These are phyloP conservation scores for Cephalopachus bancanus DNA, from an alignment of 2,797 vertebrate species.

Conservation along the genomic window DNA sequence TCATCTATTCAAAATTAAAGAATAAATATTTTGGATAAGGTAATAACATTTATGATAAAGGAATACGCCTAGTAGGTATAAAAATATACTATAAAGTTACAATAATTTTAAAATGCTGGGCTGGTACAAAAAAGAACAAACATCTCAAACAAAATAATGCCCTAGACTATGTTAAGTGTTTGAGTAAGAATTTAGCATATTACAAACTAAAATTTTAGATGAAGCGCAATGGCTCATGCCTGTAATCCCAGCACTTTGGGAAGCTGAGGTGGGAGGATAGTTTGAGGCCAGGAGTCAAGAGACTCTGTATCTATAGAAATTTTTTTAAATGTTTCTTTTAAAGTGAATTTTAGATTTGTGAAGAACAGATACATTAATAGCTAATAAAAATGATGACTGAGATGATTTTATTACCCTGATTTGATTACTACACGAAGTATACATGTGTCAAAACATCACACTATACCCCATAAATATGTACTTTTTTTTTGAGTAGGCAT, in stretches of 20 bases:
- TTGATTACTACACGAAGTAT: not conserved
- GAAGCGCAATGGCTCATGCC: too few relatives aligned
- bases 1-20: constrained; percentile 1
- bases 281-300: too few relatives aligned
- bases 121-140: not conserved
- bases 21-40: not conserved
- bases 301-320: too few relatives aligned
- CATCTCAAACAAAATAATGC: not conserved
- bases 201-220: not conserved
- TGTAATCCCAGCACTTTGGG: too few relatives aligned
- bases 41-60: not conserved
- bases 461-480: not conserved
- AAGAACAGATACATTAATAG: not conserved
- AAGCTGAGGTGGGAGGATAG: too few relatives aligned
- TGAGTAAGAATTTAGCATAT: not conserved
- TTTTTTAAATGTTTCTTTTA: too few relatives aligned
- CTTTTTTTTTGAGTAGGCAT: too few relatives aligned
- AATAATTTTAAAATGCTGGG: not conserved
- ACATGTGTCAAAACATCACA: not conserved
- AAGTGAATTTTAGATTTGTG: not conserved
- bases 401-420: not conserved
- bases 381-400: not conserved
- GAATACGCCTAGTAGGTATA: not conserved
- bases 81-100: not conserved
- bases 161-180: not conserved